These are phyloP conservation scores for Dunckerocampus dactyliophorus DNA, from an alignment of 2,113 vertebrate species.

Conservation along the genomic window DNA sequence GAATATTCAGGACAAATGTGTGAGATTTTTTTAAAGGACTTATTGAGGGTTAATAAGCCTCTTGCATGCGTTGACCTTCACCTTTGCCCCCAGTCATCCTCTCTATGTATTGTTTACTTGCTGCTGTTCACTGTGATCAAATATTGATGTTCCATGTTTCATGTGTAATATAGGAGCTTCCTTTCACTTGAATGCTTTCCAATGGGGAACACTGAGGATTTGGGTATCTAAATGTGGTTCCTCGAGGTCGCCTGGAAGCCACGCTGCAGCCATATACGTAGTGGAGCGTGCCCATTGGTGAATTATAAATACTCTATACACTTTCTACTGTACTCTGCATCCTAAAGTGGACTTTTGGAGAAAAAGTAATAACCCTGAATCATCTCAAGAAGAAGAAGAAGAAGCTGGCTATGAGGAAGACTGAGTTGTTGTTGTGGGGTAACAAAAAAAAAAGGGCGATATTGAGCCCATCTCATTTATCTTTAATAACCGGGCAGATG, in stretches of 20 bases:
- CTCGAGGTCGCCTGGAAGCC: slow-evolving; percentile 54
- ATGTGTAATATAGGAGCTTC: slow-evolving; percentile 63
- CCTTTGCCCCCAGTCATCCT: slow-evolving; percentile 27
- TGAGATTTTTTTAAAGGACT: too few species aligned
- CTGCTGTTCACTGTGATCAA: slow-evolving; percentile 54
- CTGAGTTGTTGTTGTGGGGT: slow-evolving; percentile 10
- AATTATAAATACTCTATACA: slow-evolving; percentile 55
- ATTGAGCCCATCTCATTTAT: slow-evolving; percentile 62
- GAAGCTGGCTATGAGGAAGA: background rate
- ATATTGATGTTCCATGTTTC: slow-evolving; percentile 71
- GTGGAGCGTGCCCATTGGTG: slow-evolving; percentile 38
- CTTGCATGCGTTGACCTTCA: slow-evolving; percentile 28
- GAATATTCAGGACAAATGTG: too few species aligned
- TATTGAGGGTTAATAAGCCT: background rate
- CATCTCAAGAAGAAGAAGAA: slow-evolving; percentile 39
- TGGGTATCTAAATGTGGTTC: slow-evolving; percentile 54
- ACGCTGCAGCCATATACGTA: slow-evolving; percentile 46
- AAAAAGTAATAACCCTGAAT: slow-evolving; percentile 64
- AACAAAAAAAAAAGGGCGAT: slow-evolving; percentile 19
- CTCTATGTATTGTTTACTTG: slow-evolving; percentile 57
- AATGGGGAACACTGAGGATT: slow-evolving; percentile 41
- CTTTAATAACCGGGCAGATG: slow-evolving; percentile 60
- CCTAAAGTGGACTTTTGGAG: slow-evolving; percentile 51
- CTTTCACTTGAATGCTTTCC: slow-evolving; percentile 41
- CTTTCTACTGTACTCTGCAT: slow-evolving; percentile 42